These are phyloP conservation scores for Podotricha telesiphe DNA, from an alignment of 2,888 invertebrate species.

Conservation along the genomic window DNA sequence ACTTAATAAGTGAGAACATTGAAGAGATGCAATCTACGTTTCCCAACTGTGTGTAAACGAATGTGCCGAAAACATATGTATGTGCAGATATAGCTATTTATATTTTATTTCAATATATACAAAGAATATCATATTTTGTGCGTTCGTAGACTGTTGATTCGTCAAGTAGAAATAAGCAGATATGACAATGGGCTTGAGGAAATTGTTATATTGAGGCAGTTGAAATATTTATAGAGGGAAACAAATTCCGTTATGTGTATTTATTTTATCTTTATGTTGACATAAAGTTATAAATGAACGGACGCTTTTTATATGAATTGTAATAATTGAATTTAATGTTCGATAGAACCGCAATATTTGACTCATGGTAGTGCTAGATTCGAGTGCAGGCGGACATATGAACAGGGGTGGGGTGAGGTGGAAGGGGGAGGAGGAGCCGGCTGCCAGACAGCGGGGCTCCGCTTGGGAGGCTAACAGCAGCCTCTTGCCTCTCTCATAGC, in stretches of 20 bases:
- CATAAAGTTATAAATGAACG: background rate
- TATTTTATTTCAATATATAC: background rate
- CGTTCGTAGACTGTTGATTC: background rate
- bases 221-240: background rate
- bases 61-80: too few species aligned
- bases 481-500: constrained; percentile 78
- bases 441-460: constrained; percentile 84
- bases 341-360: constrained; percentile 31
- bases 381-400: constrained; percentile 50
- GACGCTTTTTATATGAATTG: background rate
- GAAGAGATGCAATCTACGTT: background rate
- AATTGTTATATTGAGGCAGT: background rate
- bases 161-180: background rate
- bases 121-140: background rate
- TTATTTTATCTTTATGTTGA: background rate
- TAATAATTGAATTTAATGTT: constrained; percentile 16
- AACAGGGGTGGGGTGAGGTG: constrained; percentile 44
- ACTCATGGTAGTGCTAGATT: constrained; percentile 71
- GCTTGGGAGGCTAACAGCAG: constrained; percentile 80
- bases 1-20: background rate
- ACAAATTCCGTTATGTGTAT: background rate
- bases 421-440: constrained; percentile 57
- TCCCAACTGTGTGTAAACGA: too few species aligned
- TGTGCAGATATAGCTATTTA: background rate
- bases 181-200: too few species aligned